Conservation (phyloP, 2,797 vertebrate species). For the Aselliscus stoliczkanus region DNA sequence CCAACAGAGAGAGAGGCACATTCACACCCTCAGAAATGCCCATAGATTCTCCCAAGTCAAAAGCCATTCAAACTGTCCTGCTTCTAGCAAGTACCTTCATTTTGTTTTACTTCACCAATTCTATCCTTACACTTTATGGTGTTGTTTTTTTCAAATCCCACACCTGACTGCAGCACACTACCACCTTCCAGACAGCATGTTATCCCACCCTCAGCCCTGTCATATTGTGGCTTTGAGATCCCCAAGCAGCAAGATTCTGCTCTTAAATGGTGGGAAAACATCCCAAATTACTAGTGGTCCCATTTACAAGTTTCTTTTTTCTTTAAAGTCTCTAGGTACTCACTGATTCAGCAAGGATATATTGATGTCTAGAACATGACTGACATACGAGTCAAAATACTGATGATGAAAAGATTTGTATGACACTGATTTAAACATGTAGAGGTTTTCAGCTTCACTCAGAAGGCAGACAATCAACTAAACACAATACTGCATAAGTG, state of each 20-base stretch:
- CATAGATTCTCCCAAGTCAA: neutral
- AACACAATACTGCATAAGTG: neutral
- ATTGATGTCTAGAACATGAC: neutral
- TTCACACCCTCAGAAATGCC: neutral
- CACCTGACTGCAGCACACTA: neutral
- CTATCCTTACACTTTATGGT: neutral
- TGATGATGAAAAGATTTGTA: neutral
- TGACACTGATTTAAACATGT: neutral
- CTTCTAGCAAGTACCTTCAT: neutral
- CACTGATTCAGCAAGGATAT: neutral
- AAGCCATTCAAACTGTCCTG: neutral
- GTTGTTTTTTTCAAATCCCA: neutral
- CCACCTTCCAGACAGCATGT: neutral
- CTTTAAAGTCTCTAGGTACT: neutral
- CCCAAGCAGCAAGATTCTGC: neutral
- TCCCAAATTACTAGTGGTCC: neutral
- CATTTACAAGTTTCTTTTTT: neutral
- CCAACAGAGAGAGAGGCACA: neutral
- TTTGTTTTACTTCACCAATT: slow-evolving; percentile 19
- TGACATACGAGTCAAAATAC: neutral
- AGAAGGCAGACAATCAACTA: neutral
- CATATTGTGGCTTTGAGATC: neutral
- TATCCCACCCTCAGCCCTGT: neutral
- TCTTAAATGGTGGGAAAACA: neutral
- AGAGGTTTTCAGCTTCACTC: neutral